Percentiles rank a stretch among this genome's conserved stretches.
phyloP scores from a whole-genome alignment of 2,113 vertebrate genomes.

The Xenotilapia caudafasciata region DNA sequence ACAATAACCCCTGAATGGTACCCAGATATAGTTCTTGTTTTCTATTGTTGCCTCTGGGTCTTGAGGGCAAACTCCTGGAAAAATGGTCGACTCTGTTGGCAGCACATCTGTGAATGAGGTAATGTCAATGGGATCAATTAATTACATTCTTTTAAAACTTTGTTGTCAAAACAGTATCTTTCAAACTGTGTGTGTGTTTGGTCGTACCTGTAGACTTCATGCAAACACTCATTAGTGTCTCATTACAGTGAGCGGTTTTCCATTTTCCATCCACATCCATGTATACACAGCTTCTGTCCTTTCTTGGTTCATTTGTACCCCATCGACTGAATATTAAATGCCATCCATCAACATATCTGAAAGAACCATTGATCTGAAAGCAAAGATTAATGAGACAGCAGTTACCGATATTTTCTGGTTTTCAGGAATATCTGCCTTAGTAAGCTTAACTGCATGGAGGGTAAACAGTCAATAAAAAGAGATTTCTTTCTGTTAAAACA shows the following conservation, averaged over 20 bases:
- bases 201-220: conserved; percentile 71
- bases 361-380: conserved; percentile 72
- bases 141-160: not conserved
- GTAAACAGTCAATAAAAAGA: not conserved
- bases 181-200: not conserved
- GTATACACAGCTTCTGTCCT: conserved; percentile 76
- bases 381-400: not conserved
- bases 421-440: not conserved
- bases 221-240: conserved; percentile 75
- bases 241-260: conserved; percentile 79
- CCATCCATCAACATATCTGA: conserved; percentile 80
- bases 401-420: not conserved
- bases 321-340: conserved; percentile 73
- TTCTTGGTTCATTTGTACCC: conserved; percentile 72
- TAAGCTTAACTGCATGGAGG: not conserved
- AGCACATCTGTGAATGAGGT: conserved; percentile 70
- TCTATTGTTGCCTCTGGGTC: accelerated
- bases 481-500: not conserved
- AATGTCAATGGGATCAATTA: accelerated
- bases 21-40: conserved; percentile 57
- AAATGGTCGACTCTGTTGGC: conserved; percentile 65
- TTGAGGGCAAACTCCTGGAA: conserved; percentile 77
- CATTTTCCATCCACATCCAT: conserved; percentile 74
- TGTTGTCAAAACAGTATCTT: not conserved
- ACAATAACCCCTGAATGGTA: conserved; percentile 79